A percentile compares a stretch with the other conserved stretches of the same genome.
phyloP scores from a whole-genome alignment of 2,113 vertebrate species.

The Phaethornis superciliosus region DNA sequence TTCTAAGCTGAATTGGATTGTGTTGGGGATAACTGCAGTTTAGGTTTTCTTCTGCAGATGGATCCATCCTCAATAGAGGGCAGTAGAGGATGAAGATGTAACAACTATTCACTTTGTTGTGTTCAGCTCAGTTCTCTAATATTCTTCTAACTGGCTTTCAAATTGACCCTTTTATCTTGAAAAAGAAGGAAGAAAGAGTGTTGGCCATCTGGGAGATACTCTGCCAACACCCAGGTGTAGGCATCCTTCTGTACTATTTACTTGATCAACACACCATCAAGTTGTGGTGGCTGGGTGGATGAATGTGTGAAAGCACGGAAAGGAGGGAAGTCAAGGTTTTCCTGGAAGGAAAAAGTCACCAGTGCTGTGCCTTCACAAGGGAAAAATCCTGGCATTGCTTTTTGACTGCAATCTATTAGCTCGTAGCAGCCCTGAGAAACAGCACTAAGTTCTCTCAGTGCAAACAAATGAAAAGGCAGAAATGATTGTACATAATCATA shows the following conservation, averaged over 20 bases:
- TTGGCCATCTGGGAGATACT: not conserved
- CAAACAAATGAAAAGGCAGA: not conserved
- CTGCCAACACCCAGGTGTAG: constrained; percentile 13
- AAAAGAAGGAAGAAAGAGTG: constrained; percentile 27
- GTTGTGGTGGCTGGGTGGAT: not conserved
- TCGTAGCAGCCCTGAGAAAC: not conserved
- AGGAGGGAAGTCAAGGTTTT: not conserved
- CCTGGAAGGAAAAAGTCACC: not conserved
- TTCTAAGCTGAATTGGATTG: not conserved
- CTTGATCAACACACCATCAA: not conserved
- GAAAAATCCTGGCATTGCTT: not conserved
- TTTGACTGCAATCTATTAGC: not conserved
- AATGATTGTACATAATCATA: too few relatives aligned
- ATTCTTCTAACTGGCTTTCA: constrained; percentile 61
- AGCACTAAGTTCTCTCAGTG: not conserved
- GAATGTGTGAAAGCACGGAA: not conserved
- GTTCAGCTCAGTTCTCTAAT: constrained; percentile 2
- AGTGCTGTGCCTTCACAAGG: not conserved
- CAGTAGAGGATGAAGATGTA: constrained; percentile 76
- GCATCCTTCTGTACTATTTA: not conserved
- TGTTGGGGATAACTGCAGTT: not conserved
- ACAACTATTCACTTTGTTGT: not conserved
- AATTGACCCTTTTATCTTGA: constrained; percentile 68
- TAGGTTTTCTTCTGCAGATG: not conserved
- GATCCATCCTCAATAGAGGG: constrained; percentile 73